Evolutionary conservation across 2,797 vertebrate genomes (phyloP).

Genomic region (Alca torda): DNA sequence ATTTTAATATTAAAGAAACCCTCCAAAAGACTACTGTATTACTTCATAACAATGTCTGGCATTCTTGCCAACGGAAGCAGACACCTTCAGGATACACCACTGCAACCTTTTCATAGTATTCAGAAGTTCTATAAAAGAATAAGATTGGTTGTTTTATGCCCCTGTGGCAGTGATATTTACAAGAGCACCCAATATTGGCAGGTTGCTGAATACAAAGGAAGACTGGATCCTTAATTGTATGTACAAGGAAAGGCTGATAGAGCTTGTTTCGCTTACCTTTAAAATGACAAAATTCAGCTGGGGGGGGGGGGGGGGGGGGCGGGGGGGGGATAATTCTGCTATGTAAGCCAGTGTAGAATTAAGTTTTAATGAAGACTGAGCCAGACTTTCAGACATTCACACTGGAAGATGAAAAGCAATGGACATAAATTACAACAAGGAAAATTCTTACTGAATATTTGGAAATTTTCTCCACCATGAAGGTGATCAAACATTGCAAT

Average conservation of each 20-base stretch:
- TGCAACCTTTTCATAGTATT: not conserved
- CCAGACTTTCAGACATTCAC: not conserved
- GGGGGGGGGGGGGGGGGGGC: rapidly evolving
- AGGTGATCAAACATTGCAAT: not conserved
- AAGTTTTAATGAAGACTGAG: not conserved
- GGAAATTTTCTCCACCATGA: not conserved
- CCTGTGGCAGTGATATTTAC: not conserved
- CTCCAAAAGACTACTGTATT: not conserved
- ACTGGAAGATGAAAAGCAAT: not conserved
- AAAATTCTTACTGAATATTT: not conserved
- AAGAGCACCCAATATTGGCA: not conserved
- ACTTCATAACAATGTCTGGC: not conserved
- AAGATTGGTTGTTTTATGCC: not conserved
- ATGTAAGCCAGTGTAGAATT: not conserved
- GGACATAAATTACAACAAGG: not conserved
- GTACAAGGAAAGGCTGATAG: not conserved
- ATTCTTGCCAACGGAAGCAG: not conserved
- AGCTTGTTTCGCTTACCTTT: not conserved
- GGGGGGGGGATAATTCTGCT: not conserved
- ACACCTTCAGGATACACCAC: not conserved
- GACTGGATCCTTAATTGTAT: not conserved
- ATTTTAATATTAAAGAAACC: not conserved
- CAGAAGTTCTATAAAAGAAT: not conserved
- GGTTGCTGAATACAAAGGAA: not conserved
- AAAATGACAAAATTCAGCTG: not conserved